Conservation (phyloP, 2,113 vertebrate species). For the Ochotona curzoniae region DNA sequence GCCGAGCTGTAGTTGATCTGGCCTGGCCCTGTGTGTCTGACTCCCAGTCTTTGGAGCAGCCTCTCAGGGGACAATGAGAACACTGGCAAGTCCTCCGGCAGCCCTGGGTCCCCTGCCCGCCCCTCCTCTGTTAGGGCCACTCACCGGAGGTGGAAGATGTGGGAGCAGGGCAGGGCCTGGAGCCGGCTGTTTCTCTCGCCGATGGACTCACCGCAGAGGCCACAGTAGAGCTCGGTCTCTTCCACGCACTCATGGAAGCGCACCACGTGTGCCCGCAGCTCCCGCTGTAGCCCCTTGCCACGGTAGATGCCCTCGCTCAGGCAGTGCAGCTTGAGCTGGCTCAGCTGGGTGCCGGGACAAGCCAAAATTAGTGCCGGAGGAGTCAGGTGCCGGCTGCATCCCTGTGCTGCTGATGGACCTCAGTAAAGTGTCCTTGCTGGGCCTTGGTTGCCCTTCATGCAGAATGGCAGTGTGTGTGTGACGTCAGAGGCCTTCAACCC, state of each 20-base stretch:
- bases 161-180: slow-evolving; percentile 98
- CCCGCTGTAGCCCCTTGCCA: slow-evolving; percentile 90
- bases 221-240: slow-evolving; percentile 98
- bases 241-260: slow-evolving; percentile 98
- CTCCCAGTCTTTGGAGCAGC: too few species aligned
- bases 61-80: too few species aligned
- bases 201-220: slow-evolving; percentile 98
- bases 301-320: slow-evolving; percentile 94
- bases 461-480: not conserved
- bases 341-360: slow-evolving; percentile 86
- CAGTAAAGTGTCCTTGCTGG: not conserved
- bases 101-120: not conserved
- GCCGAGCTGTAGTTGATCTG: too few species aligned
- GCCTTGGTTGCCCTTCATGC: not conserved
- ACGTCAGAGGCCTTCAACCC: not conserved
- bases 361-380: not conserved
- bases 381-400: rapidly evolving
- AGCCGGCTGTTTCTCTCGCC: slow-evolving; percentile 97
- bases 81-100: too few species aligned
- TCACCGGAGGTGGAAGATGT: slow-evolving; percentile 98
- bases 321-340: slow-evolving; percentile 94
- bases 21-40: not conserved
- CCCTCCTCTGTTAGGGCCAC: slow-evolving; percentile 11
- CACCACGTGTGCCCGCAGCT: slow-evolving; percentile 95
- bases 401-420: not conserved